Percentiles rank a stretch among this genome's conserved stretches.
Conservation (phyloP, 35 echinoderm and acorn worm genomes). For the Apostichopus californicus region DNA sequence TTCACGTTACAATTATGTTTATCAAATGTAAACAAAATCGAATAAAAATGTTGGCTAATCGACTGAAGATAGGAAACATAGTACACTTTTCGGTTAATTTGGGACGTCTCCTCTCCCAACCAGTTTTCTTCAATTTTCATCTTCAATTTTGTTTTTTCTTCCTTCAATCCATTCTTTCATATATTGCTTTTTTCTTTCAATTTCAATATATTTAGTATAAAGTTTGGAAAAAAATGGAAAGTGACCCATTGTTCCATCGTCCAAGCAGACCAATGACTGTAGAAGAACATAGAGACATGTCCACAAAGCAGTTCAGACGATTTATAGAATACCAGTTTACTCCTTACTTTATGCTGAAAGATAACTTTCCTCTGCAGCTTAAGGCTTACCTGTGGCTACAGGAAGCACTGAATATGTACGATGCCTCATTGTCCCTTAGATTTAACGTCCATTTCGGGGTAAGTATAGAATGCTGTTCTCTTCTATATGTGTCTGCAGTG, state of each 20-base stretch:
- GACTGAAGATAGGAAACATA: too few relatives aligned
- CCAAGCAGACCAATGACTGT: background rate
- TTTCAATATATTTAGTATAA: background rate
- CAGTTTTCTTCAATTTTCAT: too few relatives aligned
- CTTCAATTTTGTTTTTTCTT: too few relatives aligned
- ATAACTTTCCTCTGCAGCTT: background rate
- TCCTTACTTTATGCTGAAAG: background rate
- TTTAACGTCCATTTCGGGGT: background rate
- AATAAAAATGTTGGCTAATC: too few relatives aligned
- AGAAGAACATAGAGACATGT: background rate
- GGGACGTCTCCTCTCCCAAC: too few relatives aligned
- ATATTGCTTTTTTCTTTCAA: too few relatives aligned
- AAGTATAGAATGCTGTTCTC: background rate
- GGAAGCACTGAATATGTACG: constrained; percentile 4
- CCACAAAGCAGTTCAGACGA: background rate
- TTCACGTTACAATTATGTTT: too few relatives aligned
- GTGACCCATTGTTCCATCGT: background rate
- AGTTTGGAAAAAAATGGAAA: constrained; percentile 1
- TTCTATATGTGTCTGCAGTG: too few relatives aligned
- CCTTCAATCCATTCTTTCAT: too few relatives aligned
- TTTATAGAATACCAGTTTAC: background rate
- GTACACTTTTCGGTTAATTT: too few relatives aligned
- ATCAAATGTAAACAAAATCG: too few relatives aligned
- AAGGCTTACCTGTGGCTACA: background rate
- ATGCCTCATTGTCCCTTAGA: background rate